Conservation (phyloP, 2,888 invertebrate genomes). For the Hyalella azteca region DNA sequence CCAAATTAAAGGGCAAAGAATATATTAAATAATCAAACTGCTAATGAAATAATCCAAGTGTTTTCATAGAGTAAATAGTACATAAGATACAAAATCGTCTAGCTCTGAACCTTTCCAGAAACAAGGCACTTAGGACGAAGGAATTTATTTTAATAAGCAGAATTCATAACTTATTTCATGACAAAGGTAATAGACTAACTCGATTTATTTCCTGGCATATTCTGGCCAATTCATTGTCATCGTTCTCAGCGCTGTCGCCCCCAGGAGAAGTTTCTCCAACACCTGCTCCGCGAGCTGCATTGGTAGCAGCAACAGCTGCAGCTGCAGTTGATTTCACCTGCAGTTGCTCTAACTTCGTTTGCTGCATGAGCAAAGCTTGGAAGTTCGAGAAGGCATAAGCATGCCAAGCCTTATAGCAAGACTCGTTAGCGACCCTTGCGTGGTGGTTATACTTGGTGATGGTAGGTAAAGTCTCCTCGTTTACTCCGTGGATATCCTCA, state of each 20-base stretch:
- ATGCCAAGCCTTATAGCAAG: conserved; percentile 99
- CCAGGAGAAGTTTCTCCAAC: not conserved
- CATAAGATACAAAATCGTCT: no score
- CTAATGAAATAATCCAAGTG: no score
- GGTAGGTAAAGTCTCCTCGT: conserved; percentile 67
- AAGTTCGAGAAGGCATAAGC: conserved; percentile 98
- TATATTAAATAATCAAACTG: no score
- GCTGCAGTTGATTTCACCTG: not conserved
- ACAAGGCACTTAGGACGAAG: no score
- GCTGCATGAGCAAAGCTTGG: conserved; percentile 66
- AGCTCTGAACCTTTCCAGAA: no score
- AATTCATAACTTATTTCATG: not conserved
- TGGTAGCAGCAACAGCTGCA: not conserved
- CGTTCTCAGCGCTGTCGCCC: not conserved
- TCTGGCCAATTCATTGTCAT: not conserved
- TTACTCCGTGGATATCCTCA: conserved; percentile 82
- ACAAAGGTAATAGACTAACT: not conserved
- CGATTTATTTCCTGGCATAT: not conserved
- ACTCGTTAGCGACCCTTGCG: conserved; percentile 83
- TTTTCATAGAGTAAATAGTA: no score
- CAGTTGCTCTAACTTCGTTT: conserved; percentile 10
- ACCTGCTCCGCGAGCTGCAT: not conserved
- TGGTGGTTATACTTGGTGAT: conserved; percentile 73
- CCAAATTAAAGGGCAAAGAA: no score
- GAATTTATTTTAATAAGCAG: not conserved